Evolutionary conservation across 2,113 vertebrate genomes (phyloP), one percentile per base, ranked within the genome.

Genomic region (Struthio camelus): DNA sequence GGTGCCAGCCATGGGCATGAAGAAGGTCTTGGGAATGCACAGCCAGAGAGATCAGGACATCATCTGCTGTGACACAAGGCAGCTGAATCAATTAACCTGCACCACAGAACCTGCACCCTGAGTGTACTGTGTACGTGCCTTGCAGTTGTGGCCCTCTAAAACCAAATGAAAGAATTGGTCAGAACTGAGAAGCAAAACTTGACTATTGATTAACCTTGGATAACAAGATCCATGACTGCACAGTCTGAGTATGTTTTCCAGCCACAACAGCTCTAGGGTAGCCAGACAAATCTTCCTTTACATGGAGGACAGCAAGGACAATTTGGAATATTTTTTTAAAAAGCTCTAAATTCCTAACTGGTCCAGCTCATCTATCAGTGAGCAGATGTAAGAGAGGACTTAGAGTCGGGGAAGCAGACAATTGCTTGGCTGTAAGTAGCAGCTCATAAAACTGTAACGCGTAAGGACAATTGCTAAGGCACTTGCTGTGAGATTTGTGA

Each of bases 181-280:
- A 81, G 79, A 86, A 71, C 72, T 30, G 23, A 19, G 56, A 53
- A 59, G 48, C 30, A 85, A 46, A 89, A 53, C 51, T 65, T 75
- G 25, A 6, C 38, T 62, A 36, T 58, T 10, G 3, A 10, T 91
- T 85, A 77, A 72, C 11, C 10, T 46, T 36, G 34, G 27, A 32
- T 70, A 83, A 28, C 7, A 13, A 72, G 75, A 42, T 44, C 14
- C 4, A 24, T 93, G 44, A 79, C 94, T 76, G 87, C 90, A 84
- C 66, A 36, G 79, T 86, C 81, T 87, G 91, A 92, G 82, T 61
- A 83, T 97, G 77, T 91, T 92, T 96, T 88, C 44, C 40, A 40
- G 48, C 15, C 5, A 80, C 59, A 84, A 72, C 30, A 67, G 62
- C 36, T 8, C 2, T 28, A 65, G 54, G 40, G 27, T 32, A 27